Conservation (phyloP, 1,140 invertebrate species). For the Ips nitidus region DNA sequence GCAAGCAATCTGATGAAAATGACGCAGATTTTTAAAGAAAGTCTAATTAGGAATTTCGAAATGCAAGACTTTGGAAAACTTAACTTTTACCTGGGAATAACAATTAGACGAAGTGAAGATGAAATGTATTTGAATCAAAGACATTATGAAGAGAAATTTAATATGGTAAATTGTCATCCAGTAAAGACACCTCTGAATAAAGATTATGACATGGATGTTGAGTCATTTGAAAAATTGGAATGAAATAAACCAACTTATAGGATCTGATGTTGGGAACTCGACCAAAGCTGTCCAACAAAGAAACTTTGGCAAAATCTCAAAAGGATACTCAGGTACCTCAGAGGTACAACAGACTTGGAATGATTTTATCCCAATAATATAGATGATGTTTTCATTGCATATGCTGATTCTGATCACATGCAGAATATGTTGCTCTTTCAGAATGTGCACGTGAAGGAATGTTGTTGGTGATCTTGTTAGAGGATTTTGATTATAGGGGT, state of each 20-base stretch:
- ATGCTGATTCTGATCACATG: conserved; percentile 1
- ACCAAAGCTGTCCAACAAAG: conserved; percentile 25
- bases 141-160: conserved; percentile 13
- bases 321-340: conserved; percentile 32
- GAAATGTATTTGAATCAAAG: background rate
- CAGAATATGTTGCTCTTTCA: conserved; percentile 12
- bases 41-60: conserved; percentile 5
- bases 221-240: conserved; percentile 1
- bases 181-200: too few species aligned
- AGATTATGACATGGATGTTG: background rate
- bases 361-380: conserved; percentile 1
- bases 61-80: conserved; percentile 26
- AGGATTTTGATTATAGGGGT: background rate
- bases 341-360: conserved; percentile 6
- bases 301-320: too few species aligned
- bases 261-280: background rate
- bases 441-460: background rate
- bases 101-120: conserved; percentile 33
- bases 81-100: conserved; percentile 38
- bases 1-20: conserved; percentile 30
- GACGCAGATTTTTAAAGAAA: conserved; percentile 34
- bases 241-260: conserved; percentile 1
- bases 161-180: too few species aligned
- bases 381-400: background rate
- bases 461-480: background rate